These are phyloP conservation scores for Tamias sibiricus DNA, from an alignment of 2,113 vertebrate genomes.

Conservation along the genomic window DNA sequence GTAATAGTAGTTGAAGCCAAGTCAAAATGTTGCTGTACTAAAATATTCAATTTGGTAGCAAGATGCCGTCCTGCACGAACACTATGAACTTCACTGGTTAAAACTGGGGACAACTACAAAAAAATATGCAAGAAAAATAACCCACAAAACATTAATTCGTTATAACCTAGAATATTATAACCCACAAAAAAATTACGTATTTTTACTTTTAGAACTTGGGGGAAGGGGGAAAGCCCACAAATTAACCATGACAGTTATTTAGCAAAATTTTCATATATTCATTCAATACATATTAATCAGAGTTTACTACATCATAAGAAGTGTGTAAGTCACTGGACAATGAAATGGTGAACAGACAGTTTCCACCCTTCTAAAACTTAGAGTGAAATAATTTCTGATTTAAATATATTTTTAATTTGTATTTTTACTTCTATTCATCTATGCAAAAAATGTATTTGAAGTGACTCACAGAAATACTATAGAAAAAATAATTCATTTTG, in stretches of 20 bases:
- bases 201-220: conserved; percentile 11
- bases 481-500: conserved; percentile 25
- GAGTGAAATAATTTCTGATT: not conserved
- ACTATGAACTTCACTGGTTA: conserved; percentile 97
- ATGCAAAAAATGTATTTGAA: conserved; percentile 43
- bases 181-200: not conserved
- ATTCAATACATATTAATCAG: not conserved
- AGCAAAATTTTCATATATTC: not conserved
- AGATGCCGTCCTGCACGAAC: conserved; percentile 97
- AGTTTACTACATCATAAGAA: not conserved
- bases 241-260: conserved; percentile 35
- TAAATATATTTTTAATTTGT: not conserved
- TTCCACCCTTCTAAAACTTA: conserved; percentile 32
- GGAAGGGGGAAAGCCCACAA: not conserved
- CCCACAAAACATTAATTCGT: not conserved
- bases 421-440: conserved; percentile 47
- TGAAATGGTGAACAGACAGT: not conserved
- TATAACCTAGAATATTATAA: not conserved
- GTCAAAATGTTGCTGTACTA: conserved; percentile 99
- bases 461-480: not conserved
- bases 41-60: conserved; percentile 95
- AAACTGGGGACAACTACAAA: conserved; percentile 89
- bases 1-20: conserved; percentile 99
- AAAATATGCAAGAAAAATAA: not conserved
- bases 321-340: not conserved